Evolutionary conservation across 2,888 invertebrate genomes (phyloP), one percentile per base, ranked within the genome.

Genomic region (Belgica antarctica): DNA sequence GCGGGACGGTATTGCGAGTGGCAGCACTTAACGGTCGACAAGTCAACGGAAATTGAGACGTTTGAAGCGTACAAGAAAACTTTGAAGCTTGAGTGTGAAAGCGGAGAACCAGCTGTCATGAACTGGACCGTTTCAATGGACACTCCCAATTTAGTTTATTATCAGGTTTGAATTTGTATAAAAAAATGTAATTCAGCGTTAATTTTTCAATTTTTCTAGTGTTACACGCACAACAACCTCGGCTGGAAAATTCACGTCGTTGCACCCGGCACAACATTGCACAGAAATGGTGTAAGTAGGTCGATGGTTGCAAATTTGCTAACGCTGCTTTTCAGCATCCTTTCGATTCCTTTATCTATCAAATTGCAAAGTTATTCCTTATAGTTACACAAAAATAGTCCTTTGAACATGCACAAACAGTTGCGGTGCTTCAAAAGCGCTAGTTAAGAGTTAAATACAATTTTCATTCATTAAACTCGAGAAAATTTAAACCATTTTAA

Each of bases 181-280:
- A 59, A 25, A 52, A 52, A 2, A 8, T 36, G 31, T 62, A 46
- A 36, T 1, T 47, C 41, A 41, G 62, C 65, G 62, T 31, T 63
- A 71, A 24, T 22, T 62, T 62, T 57, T n/a, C 22, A 25, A 31
- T 19, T 19, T 27, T 81, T 82, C 15, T 82, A 95, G 95, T 95
- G 94, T 80, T 95, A 91, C 81, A 89, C 89, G n/a, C 94, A 95
- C 82, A 90, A 87, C 73, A 90, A 93, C 78, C 82, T 95, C 27
- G 95, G 95, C 62, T 95, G 94, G 94, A 95, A 93, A 79, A 94
- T 95, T 74, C 87, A 91, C 78, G 90, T 95, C 1, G 87, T 92
- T 10, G 88, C 93, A 75, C 85, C 87, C 0, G 89, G 89, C 1
- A 78, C 81, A 61, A 41, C 59, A 59, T 59, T 46, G 25, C 36